Conservation (phyloP, 2,113 vertebrate species). For the Oreochromis niloticus region DNA sequence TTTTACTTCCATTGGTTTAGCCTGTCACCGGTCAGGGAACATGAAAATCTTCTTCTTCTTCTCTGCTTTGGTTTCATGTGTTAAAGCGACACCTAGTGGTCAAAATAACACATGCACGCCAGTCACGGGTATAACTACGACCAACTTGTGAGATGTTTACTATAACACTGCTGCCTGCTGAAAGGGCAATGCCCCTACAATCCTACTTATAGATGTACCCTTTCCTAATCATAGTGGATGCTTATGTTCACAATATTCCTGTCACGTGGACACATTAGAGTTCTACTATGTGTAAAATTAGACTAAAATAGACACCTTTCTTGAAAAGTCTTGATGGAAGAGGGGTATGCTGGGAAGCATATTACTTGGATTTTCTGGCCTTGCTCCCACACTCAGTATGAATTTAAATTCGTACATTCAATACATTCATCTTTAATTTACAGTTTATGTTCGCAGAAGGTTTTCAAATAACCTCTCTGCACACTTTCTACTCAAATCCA, state of each 20-base stretch:
- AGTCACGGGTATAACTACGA: neutral
- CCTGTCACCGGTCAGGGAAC: neutral
- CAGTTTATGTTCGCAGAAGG: neutral
- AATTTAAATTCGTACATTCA: neutral
- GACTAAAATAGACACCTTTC: neutral
- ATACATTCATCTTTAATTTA: neutral
- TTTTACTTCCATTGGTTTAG: neutral
- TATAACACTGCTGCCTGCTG: neutral
- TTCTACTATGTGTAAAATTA: neutral
- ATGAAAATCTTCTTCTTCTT: conserved; percentile 33
- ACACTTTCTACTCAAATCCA: neutral
- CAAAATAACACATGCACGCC: neutral
- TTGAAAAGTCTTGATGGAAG: neutral
- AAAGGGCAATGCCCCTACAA: neutral
- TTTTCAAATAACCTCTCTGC: neutral
- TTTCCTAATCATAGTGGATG: neutral
- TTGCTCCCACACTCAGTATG: neutral
- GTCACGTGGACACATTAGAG: neutral
- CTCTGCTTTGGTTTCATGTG: neutral
- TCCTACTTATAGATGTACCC: neutral
- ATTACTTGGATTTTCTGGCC: neutral
- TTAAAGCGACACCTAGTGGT: conserved; percentile 1
- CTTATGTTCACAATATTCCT: neutral
- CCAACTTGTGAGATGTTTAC: neutral
- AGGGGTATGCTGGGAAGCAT: neutral